Evolutionary conservation across 2,797 vertebrate species (phyloP), one percentile per base, ranked within the genome.

Genomic region (Malurus leucopterus): DNA sequence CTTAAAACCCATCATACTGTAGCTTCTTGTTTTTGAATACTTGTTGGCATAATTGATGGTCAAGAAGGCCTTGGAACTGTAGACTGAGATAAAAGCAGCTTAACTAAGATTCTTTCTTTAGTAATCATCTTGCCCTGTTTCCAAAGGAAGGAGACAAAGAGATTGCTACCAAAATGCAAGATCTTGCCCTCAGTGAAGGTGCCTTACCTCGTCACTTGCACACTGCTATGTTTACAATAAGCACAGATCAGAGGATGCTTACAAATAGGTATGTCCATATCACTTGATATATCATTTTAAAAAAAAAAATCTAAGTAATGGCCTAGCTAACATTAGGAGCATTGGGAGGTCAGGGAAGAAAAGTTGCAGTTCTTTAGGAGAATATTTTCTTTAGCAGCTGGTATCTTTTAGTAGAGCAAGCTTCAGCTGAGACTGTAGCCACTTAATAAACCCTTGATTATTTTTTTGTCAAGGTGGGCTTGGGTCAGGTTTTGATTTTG

Each of bases 131-230:
- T 96, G 69, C 93, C 89, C 89, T 97, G 88, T 96, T 94, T 92
- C 93, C 95, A 94, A 95, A 99, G 99, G 99, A 99, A 95, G 99
- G 99, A 95, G 99, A 99, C 96, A 99, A 99, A 96, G 99, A 99
- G 96, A 99, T 99, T 90, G 99, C 99, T 94, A 98, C 98, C 47
- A 99, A 99, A 97, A 99, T 99, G 99, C 99, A 99, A 95, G 99
- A 99, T 54, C 98, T 99, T 96, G 99, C 99, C 24, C 96, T 99
- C 88, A 99, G 99, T 96, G 99, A 99, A 97, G 99, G 99, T 84
- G 98, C 99, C 91, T 98, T 99, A 95, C 99, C 99, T 63, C 97
- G 98, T 92, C 99, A 99, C 94, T 98, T 99, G 83, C 99, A 99
- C 95, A 99, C 98, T 27, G 98, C 99, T 81, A 98, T 99, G 98